Evolutionary conservation across 53 echinoderm and acorn worm genomes (phyloP), one percentile per base, ranked within the genome.

Genomic region (Holothuria scabra): DNA sequence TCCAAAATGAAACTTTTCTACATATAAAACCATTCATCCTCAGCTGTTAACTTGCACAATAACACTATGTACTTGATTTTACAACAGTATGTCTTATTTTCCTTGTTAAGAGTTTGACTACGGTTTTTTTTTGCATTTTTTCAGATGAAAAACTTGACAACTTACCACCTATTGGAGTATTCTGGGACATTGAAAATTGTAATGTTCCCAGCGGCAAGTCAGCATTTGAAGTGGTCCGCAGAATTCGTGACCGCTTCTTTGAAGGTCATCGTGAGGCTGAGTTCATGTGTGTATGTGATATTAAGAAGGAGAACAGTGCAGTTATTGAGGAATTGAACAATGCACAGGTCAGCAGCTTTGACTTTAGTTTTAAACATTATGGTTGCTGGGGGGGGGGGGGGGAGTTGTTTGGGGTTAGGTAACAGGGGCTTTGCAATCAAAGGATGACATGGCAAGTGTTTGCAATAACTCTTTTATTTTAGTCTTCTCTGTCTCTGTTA

Each of bases 171-270:
- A 97, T 97, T 63, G 97, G 97, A 26, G 97, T 97, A 6, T 97
- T 97, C 84, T 97, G 97, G 97, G 97, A 97, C 85, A 97, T 97
- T 57, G 97, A 97, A 79, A 97, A 97, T 82, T 97, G 97, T 48
- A 83, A 88, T n/a, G 97, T 97, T 4, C 97, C 97, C 3, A 68
- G 90, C 28, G 93, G 94, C 13, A 93, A 94, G 85, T 97, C 97
- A 12, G 97, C 97, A 13, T 63, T 97, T 37, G 87, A 86, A 32
- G 90, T 97, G 3, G 97, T 94, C 3, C 97, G 94, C 72, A 84
- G 87, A 21, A 94, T 97, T 55, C 86, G 97, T 56, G 97, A 97
- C 57, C 88, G 87, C 20, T 91, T 94, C 84, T 97, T 97, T 59
- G 58, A 60, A 3, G 92, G 90, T 26, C 97, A 97, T 85, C 68